These are phyloP conservation scores for Oceanodroma tethys DNA, from an alignment of 2,113 vertebrate species.

Conservation along the genomic window DNA sequence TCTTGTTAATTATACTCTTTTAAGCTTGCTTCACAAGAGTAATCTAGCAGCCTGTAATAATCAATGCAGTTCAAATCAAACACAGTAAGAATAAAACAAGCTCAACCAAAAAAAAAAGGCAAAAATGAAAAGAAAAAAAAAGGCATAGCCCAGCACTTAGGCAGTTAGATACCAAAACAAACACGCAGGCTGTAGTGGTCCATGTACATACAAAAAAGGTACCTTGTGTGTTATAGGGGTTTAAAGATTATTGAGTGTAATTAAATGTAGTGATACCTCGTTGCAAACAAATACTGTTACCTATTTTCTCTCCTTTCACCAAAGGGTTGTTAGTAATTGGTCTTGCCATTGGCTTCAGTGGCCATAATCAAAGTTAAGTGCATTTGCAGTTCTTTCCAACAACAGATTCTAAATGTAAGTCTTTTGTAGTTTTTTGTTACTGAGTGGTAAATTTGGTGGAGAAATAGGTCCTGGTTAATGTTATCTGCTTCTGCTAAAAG, in stretches of 20 bases:
- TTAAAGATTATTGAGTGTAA: background rate
- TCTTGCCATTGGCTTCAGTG: background rate
- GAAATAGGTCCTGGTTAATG: background rate
- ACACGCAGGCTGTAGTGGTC: background rate
- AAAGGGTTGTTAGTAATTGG: background rate
- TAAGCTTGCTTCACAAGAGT: conserved; percentile 56
- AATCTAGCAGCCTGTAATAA: conserved; percentile 50
- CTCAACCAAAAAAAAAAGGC: background rate
- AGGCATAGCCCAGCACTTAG: background rate
- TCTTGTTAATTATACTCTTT: conserved; percentile 63
- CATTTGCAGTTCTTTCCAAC: background rate
- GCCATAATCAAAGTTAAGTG: background rate
- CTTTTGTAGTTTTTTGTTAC: background rate
- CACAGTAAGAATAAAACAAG: background rate
- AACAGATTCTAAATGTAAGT: background rate
- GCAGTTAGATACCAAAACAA: background rate
- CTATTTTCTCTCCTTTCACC: background rate
- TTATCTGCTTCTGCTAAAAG: background rate
- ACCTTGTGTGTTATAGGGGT: background rate
- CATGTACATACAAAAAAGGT: background rate
- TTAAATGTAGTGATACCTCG: background rate
- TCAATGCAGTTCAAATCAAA: conserved; percentile 58
- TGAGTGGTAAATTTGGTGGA: background rate
- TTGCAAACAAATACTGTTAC: background rate
- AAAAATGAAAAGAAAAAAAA: background rate